phyloP scores from a whole-genome alignment of 2,888 invertebrate species.

The Cephus pulcher region DNA sequence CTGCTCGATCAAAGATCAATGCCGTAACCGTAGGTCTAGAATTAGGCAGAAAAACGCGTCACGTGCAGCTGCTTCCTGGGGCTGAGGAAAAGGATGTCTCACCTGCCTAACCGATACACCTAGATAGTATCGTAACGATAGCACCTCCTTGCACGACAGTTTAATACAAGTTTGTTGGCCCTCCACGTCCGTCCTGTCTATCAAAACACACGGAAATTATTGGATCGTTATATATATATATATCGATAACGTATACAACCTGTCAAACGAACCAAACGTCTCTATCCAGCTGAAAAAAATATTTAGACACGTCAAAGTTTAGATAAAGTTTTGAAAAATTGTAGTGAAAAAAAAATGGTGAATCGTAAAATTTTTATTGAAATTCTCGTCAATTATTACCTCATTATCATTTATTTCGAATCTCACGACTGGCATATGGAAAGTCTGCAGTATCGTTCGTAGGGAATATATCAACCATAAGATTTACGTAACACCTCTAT shows the following conservation, averaged over 20 bases:
- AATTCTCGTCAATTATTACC: neutral
- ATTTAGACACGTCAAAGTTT: constrained; percentile 18
- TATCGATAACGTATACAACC: neutral
- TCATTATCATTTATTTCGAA: neutral
- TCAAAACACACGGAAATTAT: neutral
- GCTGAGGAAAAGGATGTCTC: constrained; percentile 44
- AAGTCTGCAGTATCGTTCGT: neutral
- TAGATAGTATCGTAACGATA: constrained; percentile 50
- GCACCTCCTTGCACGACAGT: constrained; percentile 22
- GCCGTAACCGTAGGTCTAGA: constrained; percentile 8
- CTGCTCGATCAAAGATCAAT: neutral
- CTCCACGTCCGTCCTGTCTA: neutral
- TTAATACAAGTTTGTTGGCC: constrained; percentile 15
- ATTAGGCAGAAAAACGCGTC: constrained; percentile 43
- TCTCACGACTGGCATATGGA: neutral
- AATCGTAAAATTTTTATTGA: neutral
- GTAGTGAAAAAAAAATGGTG: neutral
- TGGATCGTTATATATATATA: neutral
- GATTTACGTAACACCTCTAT: constrained; percentile 6
- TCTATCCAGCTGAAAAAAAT: neutral
- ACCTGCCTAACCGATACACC: constrained; percentile 51
- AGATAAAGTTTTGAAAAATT: neutral
- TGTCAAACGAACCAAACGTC: neutral
- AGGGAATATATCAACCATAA: neutral
- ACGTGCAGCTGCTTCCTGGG: constrained; percentile 46